phyloP scores from a whole-genome alignment of 2,888 invertebrate genomes.

The Drosophila putrida region DNA sequence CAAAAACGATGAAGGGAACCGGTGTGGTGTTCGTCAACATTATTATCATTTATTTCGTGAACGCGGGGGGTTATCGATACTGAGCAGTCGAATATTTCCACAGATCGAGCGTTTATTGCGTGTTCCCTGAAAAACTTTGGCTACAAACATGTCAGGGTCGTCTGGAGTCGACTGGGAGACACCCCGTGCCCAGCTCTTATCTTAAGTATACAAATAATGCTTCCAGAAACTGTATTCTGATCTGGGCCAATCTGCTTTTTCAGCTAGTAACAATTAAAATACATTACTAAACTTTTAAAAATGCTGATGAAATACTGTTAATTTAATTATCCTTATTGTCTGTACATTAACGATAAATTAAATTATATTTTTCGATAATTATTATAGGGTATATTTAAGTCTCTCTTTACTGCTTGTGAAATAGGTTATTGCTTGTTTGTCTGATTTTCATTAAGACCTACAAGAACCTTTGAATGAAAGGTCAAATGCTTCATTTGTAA shows the following conservation, averaged over 20 bases:
- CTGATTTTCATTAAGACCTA: not conserved
- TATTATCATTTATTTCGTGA: conserved; percentile 15
- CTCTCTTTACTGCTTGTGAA: too few species aligned
- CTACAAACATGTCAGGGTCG: too few species aligned
- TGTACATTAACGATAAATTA: too few species aligned
- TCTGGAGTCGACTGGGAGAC: not conserved
- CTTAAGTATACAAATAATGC: not conserved
- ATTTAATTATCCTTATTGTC: too few species aligned
- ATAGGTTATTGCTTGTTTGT: too few species aligned
- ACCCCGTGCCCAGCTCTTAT: not conserved
- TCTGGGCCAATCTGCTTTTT: too few species aligned
- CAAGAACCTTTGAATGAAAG: not conserved
- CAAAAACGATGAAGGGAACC: conserved; percentile 20
- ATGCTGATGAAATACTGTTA: too few species aligned
- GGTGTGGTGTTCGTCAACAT: conserved; percentile 15
- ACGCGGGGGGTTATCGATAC: conserved; percentile 12
- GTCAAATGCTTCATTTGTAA: not conserved
- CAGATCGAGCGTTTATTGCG: conserved; percentile 27
- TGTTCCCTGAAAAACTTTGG: conserved; percentile 1
- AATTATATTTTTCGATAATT: too few species aligned
- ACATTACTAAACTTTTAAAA: too few species aligned
- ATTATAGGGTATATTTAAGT: too few species aligned
- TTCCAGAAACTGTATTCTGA: not conserved
- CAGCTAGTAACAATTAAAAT: too few species aligned
- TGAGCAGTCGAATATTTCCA: conserved; percentile 23